Base-by-base conservation (phyloP, 2,113 vertebrate species). In the Hemiprocne comata region DNA sequence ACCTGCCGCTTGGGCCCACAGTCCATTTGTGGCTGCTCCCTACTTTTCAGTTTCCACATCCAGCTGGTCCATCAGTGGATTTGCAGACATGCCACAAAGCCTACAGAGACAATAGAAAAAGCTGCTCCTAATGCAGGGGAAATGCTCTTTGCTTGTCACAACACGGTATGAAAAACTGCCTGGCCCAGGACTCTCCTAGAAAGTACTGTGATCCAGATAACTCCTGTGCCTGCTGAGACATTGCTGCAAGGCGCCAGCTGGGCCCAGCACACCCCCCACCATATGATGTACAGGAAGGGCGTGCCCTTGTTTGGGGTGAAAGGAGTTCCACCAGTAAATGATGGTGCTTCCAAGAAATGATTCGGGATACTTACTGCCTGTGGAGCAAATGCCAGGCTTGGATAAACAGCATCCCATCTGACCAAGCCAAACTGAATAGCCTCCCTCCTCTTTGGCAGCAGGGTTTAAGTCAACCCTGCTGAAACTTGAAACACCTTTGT, bases 261-360 rank as follows among this genome's bases (percentile, higher is more conserved):
- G 94, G n/a, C 85, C 76, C 46, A 75, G 93, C 90, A 85, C 0
- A 46, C n/a, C 11, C 65, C 55, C 61, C 6, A 0, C 54, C n/a
- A 38, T 77, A 70, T 40, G 84, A 70, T 87, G 62, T 89, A 91
- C 93, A 91, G 94, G 91, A 96, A 96, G 87, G 90, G 94, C 12
- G 90, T 94, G 94, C 17, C 0, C 33, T 92, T 90, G 67, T 92
- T 55, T 60, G 75, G 72, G 73, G 85, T 93, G 76, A 95, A 90
- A 76, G 46, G 64, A 93, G 81, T 89, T 90, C 75, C 94, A 89
- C 72, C 46, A 83, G 91, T 78, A 96, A 95, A 85, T 55, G 33
- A 10, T 66, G 71, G 33, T 1, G 1, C 26, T 94, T 94, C 78
- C 85, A 66, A 95, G 93, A 95, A 91, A 85, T 87, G 2, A 38